These are phyloP conservation scores for Eulithis testata DNA, from an alignment of 2,888 invertebrate species.

Conservation along the genomic window DNA sequence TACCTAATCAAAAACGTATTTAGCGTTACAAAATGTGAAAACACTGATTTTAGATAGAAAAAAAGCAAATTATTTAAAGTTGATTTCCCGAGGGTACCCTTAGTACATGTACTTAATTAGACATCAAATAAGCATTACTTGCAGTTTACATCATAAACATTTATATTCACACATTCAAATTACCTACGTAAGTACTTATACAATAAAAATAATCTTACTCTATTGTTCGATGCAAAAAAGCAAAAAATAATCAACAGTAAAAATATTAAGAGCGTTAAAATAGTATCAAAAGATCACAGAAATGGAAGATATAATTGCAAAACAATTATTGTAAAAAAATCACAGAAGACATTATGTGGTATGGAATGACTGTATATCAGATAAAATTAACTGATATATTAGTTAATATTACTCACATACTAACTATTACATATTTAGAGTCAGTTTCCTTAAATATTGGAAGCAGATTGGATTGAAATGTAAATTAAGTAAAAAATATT, in stretches of 20 bases:
- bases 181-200: neutral
- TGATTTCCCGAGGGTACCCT: too few species aligned
- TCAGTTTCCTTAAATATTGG: constrained; percentile 2
- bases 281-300: constrained; percentile 67
- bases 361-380: constrained; percentile 44
- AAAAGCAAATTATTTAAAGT: too few species aligned
- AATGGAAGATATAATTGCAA: constrained; percentile 67
- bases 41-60: too few species aligned
- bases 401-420: neutral
- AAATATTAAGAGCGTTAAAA: constrained; percentile 31
- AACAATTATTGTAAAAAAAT: constrained; percentile 53
- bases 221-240: constrained; percentile 16
- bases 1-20: too few species aligned
- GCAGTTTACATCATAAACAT: constrained; percentile 12
- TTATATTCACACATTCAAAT: neutral
- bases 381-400: too few species aligned
- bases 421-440: neutral
- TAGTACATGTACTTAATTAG: neutral
- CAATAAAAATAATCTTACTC: constrained; percentile 8
- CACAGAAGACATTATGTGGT: constrained; percentile 53
- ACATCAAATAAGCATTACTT: constrained; percentile 2
- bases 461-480: too few species aligned
- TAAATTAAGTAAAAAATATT: too few species aligned
- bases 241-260: constrained; percentile 9
- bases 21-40: too few species aligned